Base-by-base conservation (phyloP, 2,888 invertebrate species). In the Phyto melanocephala region DNA sequence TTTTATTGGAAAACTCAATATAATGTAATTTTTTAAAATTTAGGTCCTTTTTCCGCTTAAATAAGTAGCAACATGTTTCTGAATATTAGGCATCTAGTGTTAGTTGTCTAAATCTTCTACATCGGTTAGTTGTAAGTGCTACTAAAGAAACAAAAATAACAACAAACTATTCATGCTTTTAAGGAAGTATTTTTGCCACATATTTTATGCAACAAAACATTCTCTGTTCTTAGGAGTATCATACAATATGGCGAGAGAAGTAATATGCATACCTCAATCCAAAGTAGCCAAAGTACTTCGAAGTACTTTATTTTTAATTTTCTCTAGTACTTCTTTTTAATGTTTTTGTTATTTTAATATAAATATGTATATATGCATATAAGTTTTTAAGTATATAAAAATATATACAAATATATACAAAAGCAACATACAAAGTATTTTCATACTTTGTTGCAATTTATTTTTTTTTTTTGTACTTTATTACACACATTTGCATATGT, bases 121-220 rank as follows among this genome's bases (percentile, higher is more conserved):
- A n/a, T n/a, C n/a, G n/a, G n/a, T n/a, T n/a, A n/a, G 7, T 1
- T 45, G 17, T 17, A 45, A 45, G 45, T 50, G 4, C 22, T 22
- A 7, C 2, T 13, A 22, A 50, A 47, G 20, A 71, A 70, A 40
- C 79, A 75, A n/a, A n/a, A n/a, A n/a, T n/a, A n/a, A n/a, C n/a
- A n/a, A n/a, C n/a, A n/a, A n/a, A n/a, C n/a, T n/a, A 63, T 79
- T 76, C 20, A 54, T 63, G 52, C 77, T 75, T 84, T 81, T 71
- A 83, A 81, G 81, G 80, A 85, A 85, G 71, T 80, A 85, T 81
- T 79, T 84, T 83, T 84, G 78, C 54, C 52, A 63, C 68, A 85
- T 84, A 63, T 67, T 81, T 81, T 81, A 84, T 83, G 37, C 70
- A 68, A 60, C 42, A 62, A 76, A 71, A 76, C 65, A 60, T 76